phyloP scores from a whole-genome alignment of 2,888 invertebrate species.

The Conistra vaccinii region DNA sequence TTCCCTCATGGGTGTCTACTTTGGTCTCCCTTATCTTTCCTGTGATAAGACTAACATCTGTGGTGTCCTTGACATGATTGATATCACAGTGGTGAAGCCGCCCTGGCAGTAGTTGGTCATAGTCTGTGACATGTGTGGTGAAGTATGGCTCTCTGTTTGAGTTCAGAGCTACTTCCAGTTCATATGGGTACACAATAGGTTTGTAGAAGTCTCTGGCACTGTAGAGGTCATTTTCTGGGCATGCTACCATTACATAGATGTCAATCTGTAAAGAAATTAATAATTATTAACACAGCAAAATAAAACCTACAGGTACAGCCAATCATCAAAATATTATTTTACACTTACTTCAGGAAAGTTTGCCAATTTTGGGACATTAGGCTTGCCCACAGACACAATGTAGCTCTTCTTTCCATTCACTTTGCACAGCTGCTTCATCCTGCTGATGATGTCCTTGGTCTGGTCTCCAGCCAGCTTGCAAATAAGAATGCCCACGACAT shows the following conservation, averaged over 20 bases:
- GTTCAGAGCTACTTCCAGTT: conserved; percentile 96
- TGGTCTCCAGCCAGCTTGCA: conserved; percentile 96
- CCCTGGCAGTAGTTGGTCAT: conserved; percentile 93
- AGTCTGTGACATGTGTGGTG: conserved; percentile 93
- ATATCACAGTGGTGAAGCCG: conserved; percentile 88
- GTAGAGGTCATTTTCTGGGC: conserved; percentile 96
- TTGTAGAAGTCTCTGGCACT: conserved; percentile 96
- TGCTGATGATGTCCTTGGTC: conserved; percentile 94
- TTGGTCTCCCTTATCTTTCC: conserved; percentile 92
- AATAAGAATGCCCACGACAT: conserved; percentile 96
- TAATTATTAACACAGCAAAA: neutral
- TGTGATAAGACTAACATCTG: conserved; percentile 94
- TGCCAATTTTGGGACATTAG: conserved; percentile 98
- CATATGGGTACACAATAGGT: conserved; percentile 97
- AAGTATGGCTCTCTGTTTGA: conserved; percentile 88
- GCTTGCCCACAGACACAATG: conserved; percentile 97
- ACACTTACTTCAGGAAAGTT: conserved; percentile 96
- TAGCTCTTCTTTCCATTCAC: conserved; percentile 96
- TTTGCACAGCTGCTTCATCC: conserved; percentile 93
- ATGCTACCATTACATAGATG: conserved; percentile 97
- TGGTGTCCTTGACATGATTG: conserved; percentile 79
- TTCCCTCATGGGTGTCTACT: conserved; percentile 79
- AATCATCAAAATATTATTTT: conserved; percentile 5
- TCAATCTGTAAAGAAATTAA: conserved; percentile 93
- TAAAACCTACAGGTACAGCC: neutral